These are phyloP conservation scores for Morinoia aosen DNA, from an alignment of 2,888 invertebrate species.

Conservation along the genomic window DNA sequence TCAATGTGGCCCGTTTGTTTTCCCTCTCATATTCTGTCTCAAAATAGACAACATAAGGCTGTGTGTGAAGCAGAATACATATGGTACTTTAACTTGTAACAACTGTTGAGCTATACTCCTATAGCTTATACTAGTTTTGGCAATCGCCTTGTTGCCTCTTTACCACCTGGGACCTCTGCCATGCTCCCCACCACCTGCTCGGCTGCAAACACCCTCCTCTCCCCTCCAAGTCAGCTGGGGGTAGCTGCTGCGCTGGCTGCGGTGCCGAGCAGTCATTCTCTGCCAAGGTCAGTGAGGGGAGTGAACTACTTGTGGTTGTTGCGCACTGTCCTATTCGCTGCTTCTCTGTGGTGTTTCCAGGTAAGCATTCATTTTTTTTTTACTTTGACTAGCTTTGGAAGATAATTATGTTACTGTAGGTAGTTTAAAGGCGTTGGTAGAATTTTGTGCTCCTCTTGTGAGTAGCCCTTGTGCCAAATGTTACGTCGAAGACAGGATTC, in stretches of 20 bases:
- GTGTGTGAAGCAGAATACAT: background rate
- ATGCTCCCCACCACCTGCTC: background rate
- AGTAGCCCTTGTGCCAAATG: background rate
- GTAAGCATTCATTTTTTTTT: background rate
- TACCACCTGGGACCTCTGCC: too few relatives aligned
- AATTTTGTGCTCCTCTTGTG: background rate
- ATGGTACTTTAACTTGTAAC: background rate
- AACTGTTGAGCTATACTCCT: background rate
- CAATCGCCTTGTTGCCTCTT: background rate
- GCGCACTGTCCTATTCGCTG: background rate
- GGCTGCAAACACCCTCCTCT: background rate
- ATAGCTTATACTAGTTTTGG: background rate
- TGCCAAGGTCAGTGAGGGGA: constrained; percentile 3
- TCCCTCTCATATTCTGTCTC: background rate
- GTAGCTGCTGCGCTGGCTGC: background rate
- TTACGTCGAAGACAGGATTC: background rate
- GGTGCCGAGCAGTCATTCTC: background rate
- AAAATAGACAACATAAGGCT: background rate
- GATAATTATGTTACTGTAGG: background rate
- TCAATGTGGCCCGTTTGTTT: background rate
- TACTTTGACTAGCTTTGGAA: background rate
- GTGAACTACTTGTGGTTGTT: background rate
- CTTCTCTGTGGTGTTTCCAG: background rate
- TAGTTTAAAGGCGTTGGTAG: background rate
- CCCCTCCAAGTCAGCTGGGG: background rate